A percentile compares a stretch with the other conserved stretches of the same genome.
phyloP scores from a whole-genome alignment of 1,140 invertebrate genomes.

The Drosophila mauritiana region DNA sequence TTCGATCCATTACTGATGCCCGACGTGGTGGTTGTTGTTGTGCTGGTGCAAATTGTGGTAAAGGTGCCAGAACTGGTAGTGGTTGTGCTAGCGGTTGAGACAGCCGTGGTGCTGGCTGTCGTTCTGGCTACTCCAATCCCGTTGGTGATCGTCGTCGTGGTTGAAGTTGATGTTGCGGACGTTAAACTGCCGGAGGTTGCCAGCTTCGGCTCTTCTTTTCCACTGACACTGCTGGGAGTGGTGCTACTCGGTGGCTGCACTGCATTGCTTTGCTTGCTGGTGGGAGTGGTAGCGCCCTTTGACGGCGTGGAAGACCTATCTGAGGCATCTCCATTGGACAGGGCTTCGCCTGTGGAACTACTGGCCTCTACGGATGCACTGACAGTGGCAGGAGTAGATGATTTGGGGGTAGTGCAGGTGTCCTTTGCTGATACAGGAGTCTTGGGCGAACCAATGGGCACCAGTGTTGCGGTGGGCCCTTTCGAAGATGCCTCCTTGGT shows the following conservation, averaged over 20 bases:
- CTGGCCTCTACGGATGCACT: conserved; percentile 50
- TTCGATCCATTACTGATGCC: conserved; percentile 85
- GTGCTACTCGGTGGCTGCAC: conserved; percentile 58
- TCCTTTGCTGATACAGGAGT: conserved; percentile 18
- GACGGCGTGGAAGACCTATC: conserved; percentile 69
- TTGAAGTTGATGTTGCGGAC: conserved; percentile 72
- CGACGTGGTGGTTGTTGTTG: conserved; percentile 16
- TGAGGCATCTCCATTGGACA: conserved; percentile 51
- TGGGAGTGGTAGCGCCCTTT: conserved; percentile 76
- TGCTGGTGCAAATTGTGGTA: conserved; percentile 25
- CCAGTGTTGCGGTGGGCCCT: conserved; percentile 76
- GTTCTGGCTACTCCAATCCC: conserved; percentile 33
- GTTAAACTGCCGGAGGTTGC: conserved; percentile 62
- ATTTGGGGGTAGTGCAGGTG: conserved; percentile 19
- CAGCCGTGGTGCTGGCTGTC: conserved; percentile 2
- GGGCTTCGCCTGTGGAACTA: conserved; percentile 46
- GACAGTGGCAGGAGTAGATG: conserved; percentile 5
- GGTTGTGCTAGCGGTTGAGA: conserved; percentile 14
- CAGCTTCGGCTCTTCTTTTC: conserved; percentile 67
- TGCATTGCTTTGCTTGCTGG: conserved; percentile 62
- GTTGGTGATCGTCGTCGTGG: conserved; percentile 38
- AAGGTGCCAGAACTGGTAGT: conserved; percentile 21
- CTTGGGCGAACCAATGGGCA: conserved; percentile 78
- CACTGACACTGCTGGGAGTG: conserved; percentile 48
- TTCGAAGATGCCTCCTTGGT: conserved; percentile 45